Evolutionary conservation across 2,113 vertebrate genomes (phyloP).

Genomic region (Litocranius walleri): DNA sequence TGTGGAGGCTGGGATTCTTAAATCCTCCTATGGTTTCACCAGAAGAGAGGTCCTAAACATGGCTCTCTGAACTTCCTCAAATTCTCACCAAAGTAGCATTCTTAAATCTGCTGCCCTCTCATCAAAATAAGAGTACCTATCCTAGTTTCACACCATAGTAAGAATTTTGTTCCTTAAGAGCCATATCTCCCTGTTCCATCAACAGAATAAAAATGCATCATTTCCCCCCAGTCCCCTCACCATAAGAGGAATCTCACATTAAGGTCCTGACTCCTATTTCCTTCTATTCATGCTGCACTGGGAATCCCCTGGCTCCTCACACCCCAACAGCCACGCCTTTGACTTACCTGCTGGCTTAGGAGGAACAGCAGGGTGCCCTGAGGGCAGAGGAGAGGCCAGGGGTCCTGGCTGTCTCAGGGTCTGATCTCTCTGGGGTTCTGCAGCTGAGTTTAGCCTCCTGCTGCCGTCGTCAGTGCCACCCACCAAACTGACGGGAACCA

Average conservation of each 20-base stretch:
- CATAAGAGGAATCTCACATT: background rate
- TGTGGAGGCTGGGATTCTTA: background rate
- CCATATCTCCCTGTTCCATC: background rate
- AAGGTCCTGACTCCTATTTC: background rate
- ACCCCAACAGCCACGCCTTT: background rate
- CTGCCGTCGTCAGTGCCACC: constrained; percentile 54
- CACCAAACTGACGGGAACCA: constrained; percentile 75
- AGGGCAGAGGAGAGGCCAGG: background rate
- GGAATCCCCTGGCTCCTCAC: background rate
- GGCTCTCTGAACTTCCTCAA: background rate
- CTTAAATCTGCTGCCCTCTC: background rate
- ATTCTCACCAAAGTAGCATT: background rate
- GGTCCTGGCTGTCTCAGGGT: constrained; percentile 56
- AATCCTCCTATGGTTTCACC: background rate
- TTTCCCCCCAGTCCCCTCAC: background rate
- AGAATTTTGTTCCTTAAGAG: background rate
- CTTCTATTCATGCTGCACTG: background rate
- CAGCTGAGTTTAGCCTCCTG: constrained; percentile 59
- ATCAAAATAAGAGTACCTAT: background rate
- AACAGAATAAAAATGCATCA: background rate
- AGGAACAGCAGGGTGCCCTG: constrained; percentile 5
- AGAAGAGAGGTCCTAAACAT: background rate
- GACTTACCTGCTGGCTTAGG: constrained; percentile 49
- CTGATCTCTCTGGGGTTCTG: constrained; percentile 85
- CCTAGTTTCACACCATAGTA: background rate